phyloP scores from a whole-genome alignment of 2,888 invertebrate species.

The Deilephila elpenor region DNA sequence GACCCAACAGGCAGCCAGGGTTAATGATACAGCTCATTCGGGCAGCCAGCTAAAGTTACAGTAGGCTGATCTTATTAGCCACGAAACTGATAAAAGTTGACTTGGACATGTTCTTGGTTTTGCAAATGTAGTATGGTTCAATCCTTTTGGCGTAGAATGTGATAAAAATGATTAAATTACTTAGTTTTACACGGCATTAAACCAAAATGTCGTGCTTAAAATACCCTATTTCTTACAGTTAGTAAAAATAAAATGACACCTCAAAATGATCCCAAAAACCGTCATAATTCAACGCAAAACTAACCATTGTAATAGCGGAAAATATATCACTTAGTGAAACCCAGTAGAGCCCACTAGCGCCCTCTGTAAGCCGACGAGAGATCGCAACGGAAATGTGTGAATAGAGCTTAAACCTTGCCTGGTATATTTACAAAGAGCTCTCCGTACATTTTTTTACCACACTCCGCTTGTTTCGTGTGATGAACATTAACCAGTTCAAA shows the following conservation, averaged over 20 bases:
- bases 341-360: not conserved
- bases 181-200: no score
- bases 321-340: not conserved
- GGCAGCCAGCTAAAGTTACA: no score
- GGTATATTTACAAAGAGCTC: constrained; percentile 52
- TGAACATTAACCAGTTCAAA: constrained; percentile 68
- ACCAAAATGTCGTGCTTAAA: no score
- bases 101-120: no score
- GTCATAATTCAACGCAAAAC: not conserved
- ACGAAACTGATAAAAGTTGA: no score
- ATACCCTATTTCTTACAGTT: no score
- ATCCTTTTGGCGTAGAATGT: no score
- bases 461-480: constrained; percentile 55
- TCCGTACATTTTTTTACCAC: constrained; percentile 42
- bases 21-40: no score
- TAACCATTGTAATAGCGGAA: not conserved
- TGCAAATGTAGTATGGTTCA: no score
- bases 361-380: not conserved
- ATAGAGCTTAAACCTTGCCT: constrained; percentile 32
- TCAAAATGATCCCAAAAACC: not conserved
- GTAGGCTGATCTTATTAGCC: no score
- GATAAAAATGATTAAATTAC: no score
- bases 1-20: no score
- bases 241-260: not conserved
- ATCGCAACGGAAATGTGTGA: constrained; percentile 28